These are phyloP conservation scores for Bhutanitis thaidina DNA, from an alignment of 2,888 invertebrate species.

Conservation along the genomic window DNA sequence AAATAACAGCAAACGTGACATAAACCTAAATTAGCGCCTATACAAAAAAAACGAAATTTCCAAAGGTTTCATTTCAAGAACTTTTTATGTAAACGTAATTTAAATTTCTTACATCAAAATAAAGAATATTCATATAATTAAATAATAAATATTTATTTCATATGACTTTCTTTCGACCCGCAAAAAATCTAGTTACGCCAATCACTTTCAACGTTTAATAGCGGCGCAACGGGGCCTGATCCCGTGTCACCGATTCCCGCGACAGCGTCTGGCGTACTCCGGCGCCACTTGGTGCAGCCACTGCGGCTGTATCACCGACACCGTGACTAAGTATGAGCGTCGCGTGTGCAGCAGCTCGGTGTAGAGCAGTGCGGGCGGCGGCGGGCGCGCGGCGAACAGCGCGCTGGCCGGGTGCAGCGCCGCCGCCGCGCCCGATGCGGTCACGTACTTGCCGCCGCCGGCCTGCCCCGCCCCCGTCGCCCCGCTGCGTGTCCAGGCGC, in stretches of 20 bases:
- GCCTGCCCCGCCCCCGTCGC: conserved; percentile 78
- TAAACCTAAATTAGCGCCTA: too few species aligned
- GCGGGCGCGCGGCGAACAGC: conserved; percentile 79
- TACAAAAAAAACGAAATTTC: too few species aligned
- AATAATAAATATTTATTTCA: too few species aligned
- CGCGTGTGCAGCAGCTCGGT: conserved; percentile 93
- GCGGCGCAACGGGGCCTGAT: too few species aligned
- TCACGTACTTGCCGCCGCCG: conserved; percentile 81
- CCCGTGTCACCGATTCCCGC: conserved; percentile 50
- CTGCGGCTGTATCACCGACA: conserved; percentile 88
- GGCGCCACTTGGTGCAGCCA: conserved; percentile 83
- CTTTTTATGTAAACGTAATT: too few species aligned
- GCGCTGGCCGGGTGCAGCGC: conserved; percentile 92
- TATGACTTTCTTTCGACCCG: too few species aligned
- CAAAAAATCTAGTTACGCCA: not conserved
- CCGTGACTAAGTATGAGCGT: conserved; percentile 88
- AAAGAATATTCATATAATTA: too few species aligned
- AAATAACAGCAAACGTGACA: too few species aligned
- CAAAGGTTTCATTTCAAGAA: too few species aligned
- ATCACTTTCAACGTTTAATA: not conserved
- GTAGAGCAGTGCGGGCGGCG: conserved; percentile 87
- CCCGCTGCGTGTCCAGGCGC: conserved; percentile 87
- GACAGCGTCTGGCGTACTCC: conserved; percentile 57
- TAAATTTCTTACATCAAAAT: too few species aligned
- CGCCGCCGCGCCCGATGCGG: conserved; percentile 71